Evolutionary conservation across 2,888 invertebrate genomes (phyloP).

Genomic region (Nycteola revayana): DNA sequence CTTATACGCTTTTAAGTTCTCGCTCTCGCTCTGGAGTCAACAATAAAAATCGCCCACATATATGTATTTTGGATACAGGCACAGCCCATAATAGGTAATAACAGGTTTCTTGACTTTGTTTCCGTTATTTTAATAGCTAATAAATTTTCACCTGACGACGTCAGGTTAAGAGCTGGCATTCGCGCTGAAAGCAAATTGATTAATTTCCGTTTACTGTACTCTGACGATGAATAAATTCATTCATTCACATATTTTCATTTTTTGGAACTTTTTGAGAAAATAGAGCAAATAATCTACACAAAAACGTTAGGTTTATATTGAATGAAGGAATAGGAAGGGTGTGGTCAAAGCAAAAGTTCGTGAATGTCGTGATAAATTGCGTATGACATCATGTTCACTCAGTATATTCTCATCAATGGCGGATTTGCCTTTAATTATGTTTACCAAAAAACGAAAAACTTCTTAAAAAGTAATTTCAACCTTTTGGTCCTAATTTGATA

Average conservation of each 20-base stretch:
- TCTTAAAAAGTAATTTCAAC: too few species aligned
- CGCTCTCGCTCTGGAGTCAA: constrained; percentile 10
- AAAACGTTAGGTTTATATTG: constrained; percentile 19
- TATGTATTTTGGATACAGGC: constrained; percentile 10
- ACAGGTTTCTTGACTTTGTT: constrained; percentile 12
- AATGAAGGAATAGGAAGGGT: constrained; percentile 29
- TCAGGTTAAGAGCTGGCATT: constrained; percentile 34
- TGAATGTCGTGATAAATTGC: constrained; percentile 26
- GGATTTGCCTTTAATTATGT: too few species aligned
- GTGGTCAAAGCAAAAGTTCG: constrained; percentile 27
- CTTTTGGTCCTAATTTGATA: too few species aligned
- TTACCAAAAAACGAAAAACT: too few species aligned
- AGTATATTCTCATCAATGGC: constrained; percentile 19
- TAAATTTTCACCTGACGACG: constrained; percentile 29
- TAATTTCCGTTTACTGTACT: constrained; percentile 57
- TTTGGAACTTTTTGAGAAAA: too few species aligned
- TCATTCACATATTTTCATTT: constrained; percentile 31
- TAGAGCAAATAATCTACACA: constrained; percentile 16
- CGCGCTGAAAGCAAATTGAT: constrained; percentile 48
- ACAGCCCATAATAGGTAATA: constrained; percentile 13
- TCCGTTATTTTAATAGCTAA: constrained; percentile 20
- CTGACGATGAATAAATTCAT: constrained; percentile 38
- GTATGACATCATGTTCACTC: constrained; percentile 25
- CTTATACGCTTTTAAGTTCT: constrained; percentile 31
- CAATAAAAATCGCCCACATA: constrained; percentile 12